Percentiles rank a stretch among this genome's conserved stretches.
Evolutionary conservation across 2,113 vertebrate genomes (phyloP).

Genomic region (Hippocampus abdominalis): DNA sequence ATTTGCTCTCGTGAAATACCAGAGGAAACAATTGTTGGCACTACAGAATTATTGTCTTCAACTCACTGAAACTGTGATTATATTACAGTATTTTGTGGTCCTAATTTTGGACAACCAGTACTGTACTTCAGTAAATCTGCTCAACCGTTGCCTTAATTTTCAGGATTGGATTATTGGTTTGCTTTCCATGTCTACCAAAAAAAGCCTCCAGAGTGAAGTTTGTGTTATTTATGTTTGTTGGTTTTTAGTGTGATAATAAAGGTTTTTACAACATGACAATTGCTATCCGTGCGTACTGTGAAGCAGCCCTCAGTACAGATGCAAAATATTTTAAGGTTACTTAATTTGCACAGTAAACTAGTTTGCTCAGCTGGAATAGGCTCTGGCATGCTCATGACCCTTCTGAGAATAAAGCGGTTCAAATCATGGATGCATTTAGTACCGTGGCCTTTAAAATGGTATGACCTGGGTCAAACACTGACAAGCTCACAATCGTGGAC

Average conservation of each 20-base stretch:
- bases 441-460: not conserved
- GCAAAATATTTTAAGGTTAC: not conserved
- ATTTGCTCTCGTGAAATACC: not conserved
- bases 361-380: too few species aligned
- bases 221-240: conserved; percentile 14
- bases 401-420: too few species aligned
- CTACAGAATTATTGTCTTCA: not conserved
- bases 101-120: not conserved
- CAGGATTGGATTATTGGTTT: not conserved
- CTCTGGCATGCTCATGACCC: too few species aligned
- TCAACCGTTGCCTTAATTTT: conserved; percentile 26
- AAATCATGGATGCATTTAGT: too few species aligned
- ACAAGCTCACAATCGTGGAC: not conserved
- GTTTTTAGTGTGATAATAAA: conserved; percentile 45
- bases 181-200: conserved; percentile 20
- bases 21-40: too few species aligned
- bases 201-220: not conserved
- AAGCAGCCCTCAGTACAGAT: not conserved
- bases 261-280: conserved; percentile 4
- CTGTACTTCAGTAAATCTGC: not conserved
- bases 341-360: not conserved
- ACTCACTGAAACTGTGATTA: not conserved
- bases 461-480: not conserved
- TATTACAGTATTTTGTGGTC: not conserved
- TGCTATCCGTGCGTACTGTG: conserved; percentile 7